Base-by-base conservation (phyloP, 1,140 invertebrate genomes). In the Eurosta solidaginis region DNA sequence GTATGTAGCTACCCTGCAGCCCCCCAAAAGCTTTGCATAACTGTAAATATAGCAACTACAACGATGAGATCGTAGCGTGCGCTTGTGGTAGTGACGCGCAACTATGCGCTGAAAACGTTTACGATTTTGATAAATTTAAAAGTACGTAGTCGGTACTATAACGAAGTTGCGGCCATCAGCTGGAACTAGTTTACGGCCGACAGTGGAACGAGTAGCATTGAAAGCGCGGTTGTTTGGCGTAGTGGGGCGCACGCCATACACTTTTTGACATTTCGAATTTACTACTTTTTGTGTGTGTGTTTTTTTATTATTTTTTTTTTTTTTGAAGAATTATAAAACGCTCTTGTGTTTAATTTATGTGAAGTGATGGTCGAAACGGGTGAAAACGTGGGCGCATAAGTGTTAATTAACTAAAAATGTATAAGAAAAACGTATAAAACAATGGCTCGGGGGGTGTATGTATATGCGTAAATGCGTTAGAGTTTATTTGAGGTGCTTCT, bases 21-120 rank as follows among this genome's bases (percentile, higher is more conserved):
- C 59, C 59, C 59, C 59, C 54, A 59, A 68, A 54, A 68, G 59
- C 59, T 68, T 68, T 68, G 59, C 59, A 33, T 68, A 68, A 20
- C 50, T 33, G 33, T 40, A 40, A 33, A 54, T 54, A 20, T 14
- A 59, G 27, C 14, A 22, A n/a, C 50, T n/a, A 25, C 25, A 12
- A 22, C 25, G 54, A 33, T n/a, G n/a, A n/a, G n/a, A n/a, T n/a
- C 29, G 27, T 14, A 36, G 59, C n/a, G 59, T 33, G 59, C 59
- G 59, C 27, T 33, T 22, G 45, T 20, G 33, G 33, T 33, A 68
- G 59, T 68, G 59, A 68, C 59, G 59, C 59, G 59, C 59, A 10
- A n/a, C 59, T 40, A n/a, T n/a, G 59, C 59, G 59, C 59, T 40
- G 59, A 68, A 68, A 68, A 33, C 22, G 20, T 68, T 68, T 68